A percentile compares a stretch with the other conserved stretches of the same genome.
phyloP scores from a whole-genome alignment of 2,113 vertebrate genomes.

The Polypterus bichir region DNA sequence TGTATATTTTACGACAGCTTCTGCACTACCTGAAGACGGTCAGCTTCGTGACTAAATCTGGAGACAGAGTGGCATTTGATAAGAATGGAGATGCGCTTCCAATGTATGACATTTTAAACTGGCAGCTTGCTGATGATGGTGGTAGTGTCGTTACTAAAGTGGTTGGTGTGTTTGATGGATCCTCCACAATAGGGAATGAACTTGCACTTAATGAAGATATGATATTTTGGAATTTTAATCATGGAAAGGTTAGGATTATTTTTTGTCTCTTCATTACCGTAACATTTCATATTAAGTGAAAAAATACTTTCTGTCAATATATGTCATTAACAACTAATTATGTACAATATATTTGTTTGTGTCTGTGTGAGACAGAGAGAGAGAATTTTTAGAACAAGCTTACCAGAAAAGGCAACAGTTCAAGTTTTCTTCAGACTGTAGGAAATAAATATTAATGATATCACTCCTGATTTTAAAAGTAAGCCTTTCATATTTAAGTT shows the following conservation, averaged over 20 bases:
- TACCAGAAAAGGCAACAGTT: no score
- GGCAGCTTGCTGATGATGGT: constrained; percentile 5
- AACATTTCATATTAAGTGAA: no score
- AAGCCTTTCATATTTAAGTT: no score
- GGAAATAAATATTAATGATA: no score
- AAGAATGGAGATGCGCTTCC: constrained; percentile 7
- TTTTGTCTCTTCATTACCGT: background rate
- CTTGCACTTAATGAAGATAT: constrained; percentile 34
- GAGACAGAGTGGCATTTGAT: constrained; percentile 7
- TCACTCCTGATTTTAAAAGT: no score
- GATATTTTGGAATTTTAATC: constrained; percentile 39
- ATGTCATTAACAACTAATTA: no score
- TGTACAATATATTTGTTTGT: no score
- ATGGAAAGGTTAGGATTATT: constrained; percentile 18
- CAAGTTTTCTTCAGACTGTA: no score
- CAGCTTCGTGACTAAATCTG: constrained; percentile 1
- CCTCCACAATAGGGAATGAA: constrained; percentile 20
- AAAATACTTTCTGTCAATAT: no score
- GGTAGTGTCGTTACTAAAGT: constrained; percentile 19
- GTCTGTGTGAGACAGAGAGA: no score
- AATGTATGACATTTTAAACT: constrained; percentile 11
- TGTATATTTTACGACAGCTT: constrained; percentile 10
- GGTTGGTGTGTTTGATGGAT: constrained; percentile 37
- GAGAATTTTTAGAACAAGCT: no score
- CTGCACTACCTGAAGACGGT: constrained; percentile 8